A percentile compares a stretch with the other conserved stretches of the same genome.
Evolutionary conservation across 2,888 invertebrate genomes (phyloP).

Genomic region (Perdita meconis): DNA sequence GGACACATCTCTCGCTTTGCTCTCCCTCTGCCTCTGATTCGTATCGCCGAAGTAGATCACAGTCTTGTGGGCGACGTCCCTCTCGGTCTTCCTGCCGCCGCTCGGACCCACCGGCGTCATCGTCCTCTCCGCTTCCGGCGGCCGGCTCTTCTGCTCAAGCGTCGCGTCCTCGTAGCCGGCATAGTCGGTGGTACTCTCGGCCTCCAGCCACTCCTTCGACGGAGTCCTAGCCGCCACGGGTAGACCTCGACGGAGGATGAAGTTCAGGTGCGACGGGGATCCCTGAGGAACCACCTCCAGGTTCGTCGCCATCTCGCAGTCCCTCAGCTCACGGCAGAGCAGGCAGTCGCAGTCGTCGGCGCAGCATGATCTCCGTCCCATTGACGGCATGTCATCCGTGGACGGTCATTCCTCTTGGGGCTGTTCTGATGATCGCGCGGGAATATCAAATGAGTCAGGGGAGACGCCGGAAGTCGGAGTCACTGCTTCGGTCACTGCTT

Average conservation of each 20-base stretch:
- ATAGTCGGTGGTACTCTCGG: constrained; percentile 61
- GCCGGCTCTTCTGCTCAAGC: constrained; percentile 66
- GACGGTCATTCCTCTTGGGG: constrained; percentile 33
- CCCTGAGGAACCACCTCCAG: constrained; percentile 36
- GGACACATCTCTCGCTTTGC: constrained; percentile 4
- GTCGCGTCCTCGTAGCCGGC: constrained; percentile 74
- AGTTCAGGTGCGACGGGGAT: too few relatives aligned
- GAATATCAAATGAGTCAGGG: too few relatives aligned
- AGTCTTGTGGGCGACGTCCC: constrained; percentile 86
- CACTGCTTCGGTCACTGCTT: too few relatives aligned
- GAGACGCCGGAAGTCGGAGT: too few relatives aligned
- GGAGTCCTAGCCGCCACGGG: constrained; percentile 76
- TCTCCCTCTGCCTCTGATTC: constrained; percentile 82
- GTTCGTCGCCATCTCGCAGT: constrained; percentile 84
- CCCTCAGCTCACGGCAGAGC: constrained; percentile 90
- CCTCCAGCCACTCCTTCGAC: constrained; percentile 76
- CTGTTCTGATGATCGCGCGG: neutral
- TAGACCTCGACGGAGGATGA: constrained; percentile 82
- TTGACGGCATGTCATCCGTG: constrained; percentile 65
- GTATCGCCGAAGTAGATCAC: constrained; percentile 91
- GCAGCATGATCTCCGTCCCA: constrained; percentile 54
- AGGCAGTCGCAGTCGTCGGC: constrained; percentile 89
- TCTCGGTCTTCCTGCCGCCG: constrained; percentile 38
- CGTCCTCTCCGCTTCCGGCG: constrained; percentile 1
- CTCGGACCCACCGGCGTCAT: neutral